phyloP scores from a whole-genome alignment of 1,140 invertebrate genomes.

The silkworm (Bombyx mori) region DNA sequence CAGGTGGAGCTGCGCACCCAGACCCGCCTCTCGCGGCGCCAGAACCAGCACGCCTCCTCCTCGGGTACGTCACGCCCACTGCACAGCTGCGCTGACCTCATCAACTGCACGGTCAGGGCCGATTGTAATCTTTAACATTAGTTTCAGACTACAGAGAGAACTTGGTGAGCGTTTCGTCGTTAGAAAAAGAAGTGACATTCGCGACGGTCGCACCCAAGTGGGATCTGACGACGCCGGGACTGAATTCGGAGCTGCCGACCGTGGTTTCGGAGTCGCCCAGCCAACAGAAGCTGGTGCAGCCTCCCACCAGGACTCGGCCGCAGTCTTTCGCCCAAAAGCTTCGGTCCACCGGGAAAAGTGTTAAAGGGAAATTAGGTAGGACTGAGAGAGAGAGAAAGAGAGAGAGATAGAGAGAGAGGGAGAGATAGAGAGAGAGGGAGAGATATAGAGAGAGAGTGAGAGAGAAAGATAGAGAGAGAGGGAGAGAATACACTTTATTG shows the following conservation, averaged over 20 bases:
- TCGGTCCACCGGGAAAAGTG: constrained; percentile 85
- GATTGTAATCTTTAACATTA: constrained; percentile 15
- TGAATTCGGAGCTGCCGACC: constrained; percentile 6
- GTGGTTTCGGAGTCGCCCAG: constrained; percentile 24
- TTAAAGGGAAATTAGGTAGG: constrained; percentile 76
- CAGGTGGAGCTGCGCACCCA: constrained; percentile 89
- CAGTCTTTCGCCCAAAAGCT: constrained; percentile 91
- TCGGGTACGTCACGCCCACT: constrained; percentile 62
- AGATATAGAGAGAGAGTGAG: too few species aligned
- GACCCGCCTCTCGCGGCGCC: constrained; percentile 58
- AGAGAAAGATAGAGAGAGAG: too few species aligned
- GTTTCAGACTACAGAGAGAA: constrained; percentile 79
- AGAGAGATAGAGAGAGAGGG: too few species aligned
- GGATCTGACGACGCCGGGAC: constrained; percentile 21
- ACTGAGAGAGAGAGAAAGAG: too few species aligned
- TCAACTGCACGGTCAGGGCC: not conserved
- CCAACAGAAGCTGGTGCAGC: constrained; percentile 56
- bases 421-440: too few species aligned
- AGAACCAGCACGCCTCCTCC: constrained; percentile 71
- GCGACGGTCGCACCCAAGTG: constrained; percentile 53
- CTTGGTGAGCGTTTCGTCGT: constrained; percentile 48
- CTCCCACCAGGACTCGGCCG: constrained; percentile 78
- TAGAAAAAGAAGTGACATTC: constrained; percentile 65
- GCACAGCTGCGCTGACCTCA: not conserved
- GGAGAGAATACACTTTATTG: too few species aligned